A percentile compares a stretch with the other conserved stretches of the same genome.
Conservation (phyloP, 2,113 vertebrate species). For the Cynocephalus volans region DNA sequence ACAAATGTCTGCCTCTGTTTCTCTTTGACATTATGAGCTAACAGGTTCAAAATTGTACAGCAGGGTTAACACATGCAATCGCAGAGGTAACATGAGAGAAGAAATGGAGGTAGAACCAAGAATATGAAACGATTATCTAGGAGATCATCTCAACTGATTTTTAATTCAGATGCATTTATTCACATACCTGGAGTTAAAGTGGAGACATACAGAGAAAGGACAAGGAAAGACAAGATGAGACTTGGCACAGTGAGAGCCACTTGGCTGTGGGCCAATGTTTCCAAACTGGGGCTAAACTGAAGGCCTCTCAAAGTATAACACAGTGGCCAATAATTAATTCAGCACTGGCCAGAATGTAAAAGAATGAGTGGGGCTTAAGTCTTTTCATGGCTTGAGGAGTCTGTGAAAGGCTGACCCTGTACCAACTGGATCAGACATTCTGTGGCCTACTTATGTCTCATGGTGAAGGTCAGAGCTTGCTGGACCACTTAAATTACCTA, state of each 20-base stretch:
- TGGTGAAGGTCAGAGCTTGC: not conserved
- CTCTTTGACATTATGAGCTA: conserved; percentile 5
- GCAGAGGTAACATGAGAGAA: not conserved
- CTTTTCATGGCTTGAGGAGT: conserved; percentile 38
- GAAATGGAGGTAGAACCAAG: not conserved
- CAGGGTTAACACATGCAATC: not conserved
- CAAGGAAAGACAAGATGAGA: conserved; percentile 1
- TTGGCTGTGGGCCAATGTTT: conserved; percentile 27
- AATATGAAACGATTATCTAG: conserved; percentile 36
- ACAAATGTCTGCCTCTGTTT: conserved; percentile 39
- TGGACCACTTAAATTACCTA: not conserved
- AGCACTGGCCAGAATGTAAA: conserved; percentile 28
- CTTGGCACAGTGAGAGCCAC: not conserved
- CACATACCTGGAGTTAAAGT: not conserved
- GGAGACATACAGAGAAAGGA: not conserved
- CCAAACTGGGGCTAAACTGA: conserved; percentile 44
- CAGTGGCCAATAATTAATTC: not conserved
- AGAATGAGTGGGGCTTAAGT: not conserved
- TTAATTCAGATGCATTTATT: conserved; percentile 55
- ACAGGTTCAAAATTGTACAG: not conserved
- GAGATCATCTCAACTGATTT: conserved; percentile 6
- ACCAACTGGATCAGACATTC: not conserved
- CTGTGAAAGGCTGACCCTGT: not conserved
- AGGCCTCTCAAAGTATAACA: conserved; percentile 55
- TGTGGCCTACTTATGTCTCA: not conserved